Evolutionary conservation across 2,888 invertebrate species (phyloP), one percentile per base, ranked within the genome.

Genomic region (Macrophya annulata): DNA sequence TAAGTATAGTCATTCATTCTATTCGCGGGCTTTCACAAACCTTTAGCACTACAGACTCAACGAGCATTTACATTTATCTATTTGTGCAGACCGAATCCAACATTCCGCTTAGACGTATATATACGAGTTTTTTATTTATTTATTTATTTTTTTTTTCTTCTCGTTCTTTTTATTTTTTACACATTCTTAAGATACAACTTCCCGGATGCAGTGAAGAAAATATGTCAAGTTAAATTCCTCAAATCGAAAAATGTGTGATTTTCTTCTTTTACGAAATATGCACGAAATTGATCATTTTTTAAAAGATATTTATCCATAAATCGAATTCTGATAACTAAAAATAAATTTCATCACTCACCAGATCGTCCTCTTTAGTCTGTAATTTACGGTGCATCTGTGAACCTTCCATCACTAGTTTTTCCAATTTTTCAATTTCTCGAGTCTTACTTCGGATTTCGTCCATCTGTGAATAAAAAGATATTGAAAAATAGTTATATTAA

Each of bases 401-500:
- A 59, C 83, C 62, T 55, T 85, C 85, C n/a, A 74, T 31, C 62
- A 88, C 86, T 71, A 90, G 86, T 88, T 89, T 91, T 88, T 90
- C 90, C 86, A 92, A 86, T 86, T 89, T 90, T 85, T 91, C 91
- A 87, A 92, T 91, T 86, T 90, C 90, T 25, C 89, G 89, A 79
- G 86, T 89, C 85, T 91, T 92, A 83, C 88, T 89, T 85, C 90
- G 90, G 87, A 92, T 89, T 88, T 91, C 91, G 85, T 91, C 91
- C 89, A 91, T 91, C 91, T 92, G 76, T 15, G 25, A 31, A 43
- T 10, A 51, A 65, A 15, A 62, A 43, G 0, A 6, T 4, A 43
- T 40, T n/a, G 4, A 21, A 9, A n/a, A 51, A 55, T 51, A 5
- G 5, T 15, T 17, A 21, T n/a, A 17, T 12, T 0, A 72, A 40